phyloP scores from a whole-genome alignment of 1,140 invertebrate species.

The Diabrotica virgifera region DNA sequence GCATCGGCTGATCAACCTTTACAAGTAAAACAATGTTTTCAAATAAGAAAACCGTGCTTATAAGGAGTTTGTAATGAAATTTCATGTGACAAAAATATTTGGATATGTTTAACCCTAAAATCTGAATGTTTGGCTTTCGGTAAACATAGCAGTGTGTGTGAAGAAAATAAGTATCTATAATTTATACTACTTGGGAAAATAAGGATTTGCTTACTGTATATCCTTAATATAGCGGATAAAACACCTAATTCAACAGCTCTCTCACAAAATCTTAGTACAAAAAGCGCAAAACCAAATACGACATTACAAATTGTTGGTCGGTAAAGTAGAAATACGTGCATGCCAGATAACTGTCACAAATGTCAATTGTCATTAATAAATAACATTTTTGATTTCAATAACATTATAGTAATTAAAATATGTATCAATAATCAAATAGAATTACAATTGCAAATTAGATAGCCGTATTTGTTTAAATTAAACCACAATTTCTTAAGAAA shows the following conservation, averaged over 20 bases:
- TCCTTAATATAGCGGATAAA: slow-evolving; percentile 27
- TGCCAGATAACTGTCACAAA: background rate
- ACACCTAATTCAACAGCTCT: slow-evolving; percentile 30
- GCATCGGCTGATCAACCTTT: background rate
- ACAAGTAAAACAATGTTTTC: background rate
- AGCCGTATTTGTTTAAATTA: too few species aligned
- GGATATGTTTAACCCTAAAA: slow-evolving; percentile 1
- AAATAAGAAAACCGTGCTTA: background rate
- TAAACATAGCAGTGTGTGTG: background rate
- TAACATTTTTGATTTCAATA: too few species aligned
- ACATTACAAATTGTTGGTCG: slow-evolving; percentile 22
- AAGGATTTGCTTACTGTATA: slow-evolving; percentile 28
- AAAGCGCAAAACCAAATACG: slow-evolving; percentile 36
- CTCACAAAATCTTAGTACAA: slow-evolving; percentile 32
- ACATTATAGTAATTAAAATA: too few species aligned
- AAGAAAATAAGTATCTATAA: background rate
- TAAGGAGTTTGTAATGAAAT: background rate
- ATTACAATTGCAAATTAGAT: too few species aligned
- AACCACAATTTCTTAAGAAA: too few species aligned
- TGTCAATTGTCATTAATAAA: background rate
- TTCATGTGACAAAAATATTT: slow-evolving; percentile 3
- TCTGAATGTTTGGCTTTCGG: background rate
- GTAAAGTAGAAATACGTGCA: background rate
- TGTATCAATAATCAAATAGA: too few species aligned
- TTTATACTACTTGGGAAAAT: background rate